Base-by-base conservation (phyloP, 2,113 vertebrate species). In the Urocitellus parryii region DNA sequence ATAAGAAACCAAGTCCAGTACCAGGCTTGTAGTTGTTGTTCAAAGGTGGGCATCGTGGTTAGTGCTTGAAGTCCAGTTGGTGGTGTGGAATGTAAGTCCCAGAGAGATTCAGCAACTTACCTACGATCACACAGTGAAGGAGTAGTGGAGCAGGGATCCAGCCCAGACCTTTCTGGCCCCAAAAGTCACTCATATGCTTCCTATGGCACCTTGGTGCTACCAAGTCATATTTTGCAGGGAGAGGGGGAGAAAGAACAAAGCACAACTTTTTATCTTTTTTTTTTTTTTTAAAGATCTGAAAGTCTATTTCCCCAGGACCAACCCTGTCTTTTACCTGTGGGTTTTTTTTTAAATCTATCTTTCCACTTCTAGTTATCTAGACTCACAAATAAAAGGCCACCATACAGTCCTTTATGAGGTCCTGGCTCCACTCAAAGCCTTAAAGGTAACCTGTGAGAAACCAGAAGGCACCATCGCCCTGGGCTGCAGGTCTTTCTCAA, bases 121-220 rank as follows among this genome's bases (percentile, higher is more conserved):
- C 34, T 32, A 2, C 27, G 39, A 48, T 65, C 20, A 1, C 0
- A 3, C 29, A 58, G 29, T 73, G 25, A 13, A n/a, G 14, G 29
- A 10, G 1, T 5, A 8, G 13, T 24, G 39, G 42, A n/a, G 17
- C 17, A 24, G 1, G 24, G 20, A 32, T 1, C 53, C 4, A 1
- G 8, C 18, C n/a, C 4, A 88, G 70, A 37, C 8, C 2, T 7
- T 0, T 5, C 20, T 12, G 65, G 12, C 5, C 20, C 80, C 11
- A 10, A 13, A 39, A 27, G 9, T 22, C 24, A 61, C 61, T 65
- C 3, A 6, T 18, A 37, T 0, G 1, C 73, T 94, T 79, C 51
- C 39, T 56, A 4, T 1, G 32, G 25, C n/a, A 20, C 18, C 14
- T 5, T 37, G 18, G 51, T 80, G 58, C 29, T 80, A 61, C 48